A percentile compares a stretch with the other conserved stretches of the same genome.
Evolutionary conservation across 2,888 invertebrate genomes (phyloP).

Genomic region (Heteropelma amictum): DNA sequence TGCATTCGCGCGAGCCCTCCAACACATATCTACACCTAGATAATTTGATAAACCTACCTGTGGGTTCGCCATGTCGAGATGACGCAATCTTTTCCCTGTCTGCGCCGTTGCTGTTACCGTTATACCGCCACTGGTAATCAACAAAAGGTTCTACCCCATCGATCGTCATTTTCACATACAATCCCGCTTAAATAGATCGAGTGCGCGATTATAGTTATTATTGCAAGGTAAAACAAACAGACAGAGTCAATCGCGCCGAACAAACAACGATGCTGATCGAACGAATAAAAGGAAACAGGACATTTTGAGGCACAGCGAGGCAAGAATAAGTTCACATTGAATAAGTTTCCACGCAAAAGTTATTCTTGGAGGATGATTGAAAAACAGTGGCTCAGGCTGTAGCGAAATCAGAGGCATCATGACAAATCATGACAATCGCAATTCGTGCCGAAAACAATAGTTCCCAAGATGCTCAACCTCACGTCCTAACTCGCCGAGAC

Average conservation of each 20-base stretch:
- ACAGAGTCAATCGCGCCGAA: too few relatives aligned
- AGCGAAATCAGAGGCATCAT: not conserved
- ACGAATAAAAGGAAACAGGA: too few relatives aligned
- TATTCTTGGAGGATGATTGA: too few relatives aligned
- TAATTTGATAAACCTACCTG: not conserved
- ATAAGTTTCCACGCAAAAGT: too few relatives aligned
- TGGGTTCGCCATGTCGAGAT: conserved; percentile 38
- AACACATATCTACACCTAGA: not conserved
- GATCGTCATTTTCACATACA: conserved; percentile 12
- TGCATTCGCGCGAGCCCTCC: conserved; percentile 36
- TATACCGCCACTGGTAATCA: conserved; percentile 45
- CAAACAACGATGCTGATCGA: not conserved
- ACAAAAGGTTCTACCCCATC: conserved; percentile 26
- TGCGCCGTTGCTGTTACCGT: conserved; percentile 18
- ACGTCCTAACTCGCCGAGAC: conserved; percentile 42
- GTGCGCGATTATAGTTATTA: not conserved
- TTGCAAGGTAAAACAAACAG: too few relatives aligned
- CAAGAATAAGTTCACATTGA: too few relatives aligned
- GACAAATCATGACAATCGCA: conserved; percentile 23
- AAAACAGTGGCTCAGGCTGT: too few relatives aligned
- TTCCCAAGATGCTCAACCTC: conserved; percentile 30
- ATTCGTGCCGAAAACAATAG: conserved; percentile 51
- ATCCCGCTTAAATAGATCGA: not conserved
- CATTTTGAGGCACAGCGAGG: too few relatives aligned
- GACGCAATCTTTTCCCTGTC: conserved; percentile 48